phyloP scores from a whole-genome alignment of 2,888 invertebrate genomes.

The Ptychoptera albimana region DNA sequence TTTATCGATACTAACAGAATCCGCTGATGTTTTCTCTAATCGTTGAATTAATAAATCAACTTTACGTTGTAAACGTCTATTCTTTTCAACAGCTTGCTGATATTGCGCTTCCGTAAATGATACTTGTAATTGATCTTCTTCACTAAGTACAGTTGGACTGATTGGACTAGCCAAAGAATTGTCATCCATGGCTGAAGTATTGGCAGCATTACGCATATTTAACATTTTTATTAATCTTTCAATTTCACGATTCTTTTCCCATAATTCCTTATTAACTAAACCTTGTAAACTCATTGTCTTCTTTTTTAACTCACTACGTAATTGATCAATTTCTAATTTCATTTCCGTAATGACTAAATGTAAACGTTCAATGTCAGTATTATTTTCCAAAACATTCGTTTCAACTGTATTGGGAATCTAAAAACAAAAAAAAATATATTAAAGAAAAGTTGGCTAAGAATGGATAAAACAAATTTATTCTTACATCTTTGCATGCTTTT shows the following conservation, averaged over 20 bases:
- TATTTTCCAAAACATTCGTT: too few relatives aligned
- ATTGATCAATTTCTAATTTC: constrained; percentile 36
- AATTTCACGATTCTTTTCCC: constrained; percentile 40
- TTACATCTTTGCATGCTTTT: constrained; percentile 7
- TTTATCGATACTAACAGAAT: constrained; percentile 7
- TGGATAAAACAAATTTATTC: too few relatives aligned
- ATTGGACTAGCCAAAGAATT: too few relatives aligned
- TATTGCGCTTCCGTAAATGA: constrained; percentile 24
- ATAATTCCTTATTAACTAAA: constrained; percentile 38
- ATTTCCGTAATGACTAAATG: constrained; percentile 26
- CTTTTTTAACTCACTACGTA: constrained; percentile 30
- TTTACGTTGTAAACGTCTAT: constrained; percentile 24
- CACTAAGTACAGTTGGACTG: too few relatives aligned
- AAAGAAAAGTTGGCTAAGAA: too few relatives aligned
- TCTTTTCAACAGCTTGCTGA: constrained; percentile 21
- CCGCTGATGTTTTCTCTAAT: constrained; percentile 1
- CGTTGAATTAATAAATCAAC: constrained; percentile 19
- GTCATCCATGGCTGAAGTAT: too few relatives aligned
- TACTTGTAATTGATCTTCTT: constrained; percentile 16
- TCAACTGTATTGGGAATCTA: too few relatives aligned
- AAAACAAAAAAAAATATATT: too few relatives aligned
- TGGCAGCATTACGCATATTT: background rate
- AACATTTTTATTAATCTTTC: constrained; percentile 30
- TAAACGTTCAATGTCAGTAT: too few relatives aligned
- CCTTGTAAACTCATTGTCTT: constrained; percentile 30